Conservation (phyloP, 2,113 vertebrate genomes). For the Nesogale talazaci region DNA sequence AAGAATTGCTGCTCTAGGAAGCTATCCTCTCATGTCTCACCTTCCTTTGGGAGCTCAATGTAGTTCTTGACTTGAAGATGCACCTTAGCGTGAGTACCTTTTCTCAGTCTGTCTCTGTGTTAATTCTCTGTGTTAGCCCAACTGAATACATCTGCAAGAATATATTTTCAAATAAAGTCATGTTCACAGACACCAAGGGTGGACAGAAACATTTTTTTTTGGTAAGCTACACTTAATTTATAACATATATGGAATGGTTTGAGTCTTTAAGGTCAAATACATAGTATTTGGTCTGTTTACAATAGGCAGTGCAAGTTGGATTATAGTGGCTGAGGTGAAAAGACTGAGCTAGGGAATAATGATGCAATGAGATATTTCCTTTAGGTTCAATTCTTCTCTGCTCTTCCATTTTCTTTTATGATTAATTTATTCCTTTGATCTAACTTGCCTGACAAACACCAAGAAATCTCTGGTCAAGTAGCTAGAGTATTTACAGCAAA, state of each 20-base stretch:
- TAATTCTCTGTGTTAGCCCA: background rate
- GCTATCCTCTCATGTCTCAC: too few relatives aligned
- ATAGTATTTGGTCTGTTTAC: background rate
- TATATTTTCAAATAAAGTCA: background rate
- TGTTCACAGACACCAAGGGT: background rate
- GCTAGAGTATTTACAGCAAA: background rate
- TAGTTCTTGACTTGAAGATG: background rate
- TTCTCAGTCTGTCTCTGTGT: background rate
- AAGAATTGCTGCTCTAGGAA: too few relatives aligned
- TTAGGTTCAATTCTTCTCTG: rapidly evolving
- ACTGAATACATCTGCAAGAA: background rate
- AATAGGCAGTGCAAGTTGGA: background rate
- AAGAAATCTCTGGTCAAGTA: background rate
- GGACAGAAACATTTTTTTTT: background rate
- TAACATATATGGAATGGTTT: background rate
- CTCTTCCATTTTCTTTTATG: background rate
- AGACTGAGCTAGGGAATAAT: rapidly evolving
- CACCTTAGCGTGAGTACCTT: background rate
- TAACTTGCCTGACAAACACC: rapidly evolving
- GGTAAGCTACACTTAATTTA: background rate
- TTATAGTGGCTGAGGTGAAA: too few relatives aligned
- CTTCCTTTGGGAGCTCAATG: too few relatives aligned
- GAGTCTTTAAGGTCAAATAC: background rate
- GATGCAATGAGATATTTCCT: too few relatives aligned
- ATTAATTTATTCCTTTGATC: background rate